Evolutionary conservation across 2,888 invertebrate species (phyloP).

Genomic region (Sabatieria punctata): DNA sequence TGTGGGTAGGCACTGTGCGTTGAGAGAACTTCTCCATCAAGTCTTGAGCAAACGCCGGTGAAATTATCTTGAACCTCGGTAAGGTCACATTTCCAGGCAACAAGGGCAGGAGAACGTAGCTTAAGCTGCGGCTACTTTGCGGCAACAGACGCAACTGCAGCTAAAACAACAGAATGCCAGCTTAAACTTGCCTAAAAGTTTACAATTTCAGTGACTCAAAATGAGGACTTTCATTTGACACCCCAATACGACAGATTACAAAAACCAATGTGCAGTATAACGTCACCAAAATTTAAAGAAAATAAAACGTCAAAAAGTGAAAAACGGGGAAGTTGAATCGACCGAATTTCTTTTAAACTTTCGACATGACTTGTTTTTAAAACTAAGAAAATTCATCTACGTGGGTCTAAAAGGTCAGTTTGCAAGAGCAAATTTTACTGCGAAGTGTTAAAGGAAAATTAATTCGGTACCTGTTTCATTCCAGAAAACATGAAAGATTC

Average conservation of each 20-base stretch:
- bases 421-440: too few species aligned
- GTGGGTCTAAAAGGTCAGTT: too few species aligned
- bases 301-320: not conserved
- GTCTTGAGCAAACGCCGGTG: not conserved
- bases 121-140: not conserved
- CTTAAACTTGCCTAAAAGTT: not conserved
- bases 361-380: not conserved
- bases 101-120: slow-evolving; percentile 8
- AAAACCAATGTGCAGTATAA: not conserved
- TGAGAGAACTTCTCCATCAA: slow-evolving; percentile 8
- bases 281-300: not conserved
- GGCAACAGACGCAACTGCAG: slow-evolving; percentile 6
- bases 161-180: not conserved
- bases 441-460: too few species aligned
- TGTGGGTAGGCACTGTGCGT: slow-evolving; percentile 3
- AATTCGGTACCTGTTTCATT: slow-evolving; percentile 8
- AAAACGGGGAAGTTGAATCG: not conserved
- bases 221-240: not conserved
- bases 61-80: slow-evolving; percentile 3
- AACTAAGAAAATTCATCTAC: not conserved
- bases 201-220: not conserved
- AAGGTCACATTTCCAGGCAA: slow-evolving; percentile 3
- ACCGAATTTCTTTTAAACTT: not conserved
- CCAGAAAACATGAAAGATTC: slow-evolving; percentile 11
- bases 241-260: not conserved